A percentile compares a stretch with the other conserved stretches of the same genome.
phyloP scores from a whole-genome alignment of 2,888 invertebrate genomes.

The Tetragonula carbonaria region DNA sequence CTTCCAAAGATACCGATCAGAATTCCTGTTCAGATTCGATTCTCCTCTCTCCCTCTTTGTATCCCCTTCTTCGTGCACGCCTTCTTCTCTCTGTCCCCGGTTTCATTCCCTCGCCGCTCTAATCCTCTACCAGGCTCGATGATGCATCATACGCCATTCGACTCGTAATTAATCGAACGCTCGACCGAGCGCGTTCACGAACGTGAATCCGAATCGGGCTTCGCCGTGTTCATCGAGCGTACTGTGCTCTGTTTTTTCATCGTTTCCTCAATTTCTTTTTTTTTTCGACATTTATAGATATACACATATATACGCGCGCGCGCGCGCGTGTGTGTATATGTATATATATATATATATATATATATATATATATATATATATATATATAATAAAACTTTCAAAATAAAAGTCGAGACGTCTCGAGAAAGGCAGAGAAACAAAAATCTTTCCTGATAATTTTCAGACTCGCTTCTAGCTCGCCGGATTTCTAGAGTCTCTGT shows the following conservation, averaged over 20 bases:
- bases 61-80: not conserved
- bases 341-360: no score
- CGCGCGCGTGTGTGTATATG: no score
- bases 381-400: constrained; percentile 73
- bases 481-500: not conserved
- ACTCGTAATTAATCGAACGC: constrained; percentile 65
- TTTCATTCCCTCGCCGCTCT: constrained; percentile 21
- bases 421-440: constrained; percentile 26
- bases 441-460: constrained; percentile 54
- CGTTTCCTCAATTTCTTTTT: not conserved
- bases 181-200: constrained; percentile 66
- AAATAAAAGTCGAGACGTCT: constrained; percentile 70
- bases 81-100: constrained; percentile 5
- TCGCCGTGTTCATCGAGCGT: constrained; percentile 72
- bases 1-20: constrained; percentile 77
- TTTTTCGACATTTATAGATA: not conserved
- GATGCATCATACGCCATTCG: constrained; percentile 63
- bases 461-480: constrained; percentile 36
- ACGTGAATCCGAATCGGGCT: constrained; percentile 73
- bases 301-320: no score
- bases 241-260: not conserved
- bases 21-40: constrained; percentile 46
- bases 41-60: not conserved
- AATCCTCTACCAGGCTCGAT: constrained; percentile 43
- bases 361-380: no score